phyloP scores from a whole-genome alignment of 2,797 vertebrate genomes.

The Adrianichthys oophorus region DNA sequence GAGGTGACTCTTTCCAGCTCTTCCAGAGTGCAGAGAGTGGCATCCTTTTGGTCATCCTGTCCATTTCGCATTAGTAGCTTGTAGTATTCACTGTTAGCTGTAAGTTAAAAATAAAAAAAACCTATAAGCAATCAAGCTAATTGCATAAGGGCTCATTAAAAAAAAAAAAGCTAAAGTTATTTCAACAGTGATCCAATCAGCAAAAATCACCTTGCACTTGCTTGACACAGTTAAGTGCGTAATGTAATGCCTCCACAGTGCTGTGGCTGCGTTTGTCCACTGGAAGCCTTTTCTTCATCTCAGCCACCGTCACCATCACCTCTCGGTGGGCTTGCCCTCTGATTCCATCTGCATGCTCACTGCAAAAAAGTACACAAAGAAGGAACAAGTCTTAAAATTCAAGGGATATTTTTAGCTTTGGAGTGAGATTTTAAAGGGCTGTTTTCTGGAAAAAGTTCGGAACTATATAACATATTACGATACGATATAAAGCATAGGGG shows the following conservation, averaged over 20 bases:
- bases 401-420: too few relatives aligned
- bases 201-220: slow-evolving; percentile 83
- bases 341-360: slow-evolving; percentile 75
- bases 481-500: too few relatives aligned
- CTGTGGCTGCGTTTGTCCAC: slow-evolving; percentile 85
- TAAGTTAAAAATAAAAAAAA: slow-evolving; percentile 25
- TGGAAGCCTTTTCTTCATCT: slow-evolving; percentile 91
- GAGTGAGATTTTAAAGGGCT: too few relatives aligned
- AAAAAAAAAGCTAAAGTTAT: background rate
- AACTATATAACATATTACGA: too few relatives aligned
- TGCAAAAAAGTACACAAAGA: slow-evolving; percentile 54
- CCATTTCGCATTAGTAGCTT: slow-evolving; percentile 80
- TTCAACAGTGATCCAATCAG: background rate
- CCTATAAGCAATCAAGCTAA: background rate
- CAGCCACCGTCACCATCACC: slow-evolving; percentile 85
- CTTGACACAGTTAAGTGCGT: slow-evolving; percentile 89
- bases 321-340: slow-evolving; percentile 83
- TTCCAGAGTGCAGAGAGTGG: slow-evolving; percentile 78
- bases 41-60: slow-evolving; percentile 70
- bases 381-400: too few relatives aligned
- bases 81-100: slow-evolving; percentile 89
- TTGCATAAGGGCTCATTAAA: too few relatives aligned
- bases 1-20: slow-evolving; percentile 85
- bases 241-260: slow-evolving; percentile 86
- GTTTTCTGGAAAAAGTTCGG: too few relatives aligned